Conservation (phyloP, 1,140 invertebrate species). For the Aradophagus sp. region DNA sequence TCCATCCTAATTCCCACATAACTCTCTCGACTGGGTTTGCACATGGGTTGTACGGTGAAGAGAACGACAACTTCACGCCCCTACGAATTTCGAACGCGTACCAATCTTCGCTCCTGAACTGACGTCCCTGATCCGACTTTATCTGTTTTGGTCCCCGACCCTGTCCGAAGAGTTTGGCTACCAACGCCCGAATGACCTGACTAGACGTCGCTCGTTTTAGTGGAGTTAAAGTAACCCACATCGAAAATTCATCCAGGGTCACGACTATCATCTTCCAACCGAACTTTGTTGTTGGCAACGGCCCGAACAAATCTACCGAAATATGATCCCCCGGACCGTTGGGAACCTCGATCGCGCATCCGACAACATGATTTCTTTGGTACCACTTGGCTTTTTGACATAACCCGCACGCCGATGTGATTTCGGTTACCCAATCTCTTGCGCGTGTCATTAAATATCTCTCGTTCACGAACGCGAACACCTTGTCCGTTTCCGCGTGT, state of each 20-base stretch:
- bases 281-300: constrained; percentile 1
- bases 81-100: background rate
- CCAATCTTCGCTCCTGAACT: background rate
- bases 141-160: background rate
- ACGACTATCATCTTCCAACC: constrained; percentile 6
- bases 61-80: background rate
- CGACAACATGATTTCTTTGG: background rate
- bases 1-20: constrained; percentile 2
- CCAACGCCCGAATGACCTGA: no score
- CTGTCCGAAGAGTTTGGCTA: no score
- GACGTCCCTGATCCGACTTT: background rate
- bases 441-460: background rate
- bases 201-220: no score
- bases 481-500: no score
- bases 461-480: background rate
- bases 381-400: constrained; percentile 14
- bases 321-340: background rate
- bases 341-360: background rate
- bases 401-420: background rate
- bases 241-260: background rate
- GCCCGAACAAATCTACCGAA: constrained; percentile 12
- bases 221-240: no score
- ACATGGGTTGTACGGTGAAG: constrained; percentile 5
- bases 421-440: background rate
- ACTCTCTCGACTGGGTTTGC: constrained; percentile 7